phyloP scores from a whole-genome alignment of 1,140 invertebrate genomes.

The Drosophila chauvacae region DNA sequence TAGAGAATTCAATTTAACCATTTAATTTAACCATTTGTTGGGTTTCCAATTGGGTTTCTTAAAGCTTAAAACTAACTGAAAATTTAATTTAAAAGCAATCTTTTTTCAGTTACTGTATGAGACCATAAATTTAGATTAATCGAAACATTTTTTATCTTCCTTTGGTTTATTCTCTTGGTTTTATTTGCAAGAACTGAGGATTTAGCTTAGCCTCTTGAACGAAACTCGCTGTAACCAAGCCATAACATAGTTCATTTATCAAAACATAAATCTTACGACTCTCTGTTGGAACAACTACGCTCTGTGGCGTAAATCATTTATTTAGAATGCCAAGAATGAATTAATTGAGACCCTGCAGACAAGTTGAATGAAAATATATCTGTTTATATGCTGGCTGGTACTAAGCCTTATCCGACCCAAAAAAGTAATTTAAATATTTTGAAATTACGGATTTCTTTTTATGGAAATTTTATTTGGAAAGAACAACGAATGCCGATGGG shows the following conservation, averaged over 20 bases:
- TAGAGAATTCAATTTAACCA: neutral
- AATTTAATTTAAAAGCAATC: too few species aligned
- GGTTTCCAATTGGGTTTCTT: too few species aligned
- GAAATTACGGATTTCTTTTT: constrained; percentile 61
- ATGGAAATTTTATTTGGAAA: constrained; percentile 70
- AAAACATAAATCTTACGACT: constrained; percentile 32
- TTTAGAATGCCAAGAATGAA: constrained; percentile 26
- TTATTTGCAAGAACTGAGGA: neutral
- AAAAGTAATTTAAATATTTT: constrained; percentile 56
- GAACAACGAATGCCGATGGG: constrained; percentile 67
- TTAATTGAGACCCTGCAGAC: constrained; percentile 55
- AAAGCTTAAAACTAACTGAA: neutral
- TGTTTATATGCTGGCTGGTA: constrained; percentile 11
- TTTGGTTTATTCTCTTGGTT: neutral
- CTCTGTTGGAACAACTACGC: constrained; percentile 16
- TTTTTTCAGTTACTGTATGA: neutral
- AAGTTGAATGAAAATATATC: constrained; percentile 20
- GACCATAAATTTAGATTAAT: neutral
- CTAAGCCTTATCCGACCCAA: constrained; percentile 31
- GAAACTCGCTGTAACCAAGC: constrained; percentile 4
- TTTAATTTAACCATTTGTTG: neutral
- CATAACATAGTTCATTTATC: constrained; percentile 26
- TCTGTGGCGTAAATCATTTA: constrained; percentile 36
- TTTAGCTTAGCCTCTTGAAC: neutral
- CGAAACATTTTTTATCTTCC: neutral